phyloP scores from a whole-genome alignment of 2,113 vertebrate genomes.

The Petrocephalus microphthalmus region DNA sequence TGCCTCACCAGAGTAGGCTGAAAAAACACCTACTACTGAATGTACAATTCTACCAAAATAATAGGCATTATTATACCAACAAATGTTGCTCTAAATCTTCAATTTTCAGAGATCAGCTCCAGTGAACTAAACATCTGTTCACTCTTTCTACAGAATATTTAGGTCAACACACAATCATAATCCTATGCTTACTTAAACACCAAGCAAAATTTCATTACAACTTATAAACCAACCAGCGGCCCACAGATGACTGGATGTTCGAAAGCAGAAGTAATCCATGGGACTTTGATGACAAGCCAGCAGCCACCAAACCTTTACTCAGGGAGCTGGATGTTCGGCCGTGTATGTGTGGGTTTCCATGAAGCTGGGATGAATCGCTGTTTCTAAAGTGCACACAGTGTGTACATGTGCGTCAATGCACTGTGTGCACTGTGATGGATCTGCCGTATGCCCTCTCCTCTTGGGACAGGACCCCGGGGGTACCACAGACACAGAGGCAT shows the following conservation, averaged over 20 bases:
- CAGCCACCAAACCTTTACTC: not conserved
- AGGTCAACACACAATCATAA: not conserved
- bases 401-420: not conserved
- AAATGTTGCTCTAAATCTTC: not conserved
- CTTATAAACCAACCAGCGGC: not conserved
- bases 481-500: not conserved
- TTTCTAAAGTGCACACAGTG: not conserved
- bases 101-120: not conserved
- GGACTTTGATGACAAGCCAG: not conserved
- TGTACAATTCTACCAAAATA: not conserved
- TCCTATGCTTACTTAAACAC: not conserved
- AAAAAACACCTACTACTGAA: not conserved
- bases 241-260: not conserved
- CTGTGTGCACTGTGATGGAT: not conserved
- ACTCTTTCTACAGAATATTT: not conserved
- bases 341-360: not conserved
- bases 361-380: not conserved
- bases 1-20: not conserved
- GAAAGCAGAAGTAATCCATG: not conserved
- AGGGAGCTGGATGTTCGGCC: not conserved
- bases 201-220: not conserved
- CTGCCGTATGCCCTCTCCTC: not conserved
- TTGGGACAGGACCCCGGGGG: not conserved
- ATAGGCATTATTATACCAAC: not conserved
- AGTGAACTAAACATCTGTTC: not conserved